Conservation (phyloP, 2,888 invertebrate species). For the Parascotia fuliginaria region DNA sequence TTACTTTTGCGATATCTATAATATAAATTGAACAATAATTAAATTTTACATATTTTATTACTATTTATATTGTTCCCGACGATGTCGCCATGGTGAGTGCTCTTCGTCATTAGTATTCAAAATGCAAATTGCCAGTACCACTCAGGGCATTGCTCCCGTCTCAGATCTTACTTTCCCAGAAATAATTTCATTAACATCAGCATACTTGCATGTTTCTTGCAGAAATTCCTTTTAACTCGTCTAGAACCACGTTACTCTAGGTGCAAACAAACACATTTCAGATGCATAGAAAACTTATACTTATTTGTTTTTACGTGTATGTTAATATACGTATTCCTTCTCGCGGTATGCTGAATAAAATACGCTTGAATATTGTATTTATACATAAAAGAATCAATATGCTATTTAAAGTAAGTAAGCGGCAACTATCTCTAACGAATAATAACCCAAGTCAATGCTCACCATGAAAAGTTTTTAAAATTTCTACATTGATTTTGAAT, state of each 20-base stretch:
- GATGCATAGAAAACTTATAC: constrained; percentile 32
- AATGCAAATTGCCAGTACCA: constrained; percentile 79
- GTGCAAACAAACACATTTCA: constrained; percentile 32
- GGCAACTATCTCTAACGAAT: too few species aligned
- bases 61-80: constrained; percentile 56
- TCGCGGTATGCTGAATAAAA: constrained; percentile 20
- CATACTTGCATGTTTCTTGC: constrained; percentile 67
- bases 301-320: constrained; percentile 23
- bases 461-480: too few species aligned
- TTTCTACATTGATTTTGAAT: too few species aligned
- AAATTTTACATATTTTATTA: constrained; percentile 64
- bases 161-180: constrained; percentile 80
- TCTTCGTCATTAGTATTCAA: constrained; percentile 79
- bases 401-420: too few species aligned
- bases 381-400: too few species aligned
- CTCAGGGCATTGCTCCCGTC: constrained; percentile 77
- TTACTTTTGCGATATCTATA: too few species aligned
- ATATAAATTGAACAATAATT: constrained; percentile 56
- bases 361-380: too few species aligned
- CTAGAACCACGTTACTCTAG: constrained; percentile 50
- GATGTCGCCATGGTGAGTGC: constrained; percentile 66
- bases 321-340: constrained; percentile 17
- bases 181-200: constrained; percentile 83
- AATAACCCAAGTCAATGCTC: too few species aligned
- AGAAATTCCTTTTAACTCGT: constrained; percentile 64